Base-by-base conservation (phyloP, 2,113 vertebrate genomes). In the Oncorhynchus keta region DNA sequence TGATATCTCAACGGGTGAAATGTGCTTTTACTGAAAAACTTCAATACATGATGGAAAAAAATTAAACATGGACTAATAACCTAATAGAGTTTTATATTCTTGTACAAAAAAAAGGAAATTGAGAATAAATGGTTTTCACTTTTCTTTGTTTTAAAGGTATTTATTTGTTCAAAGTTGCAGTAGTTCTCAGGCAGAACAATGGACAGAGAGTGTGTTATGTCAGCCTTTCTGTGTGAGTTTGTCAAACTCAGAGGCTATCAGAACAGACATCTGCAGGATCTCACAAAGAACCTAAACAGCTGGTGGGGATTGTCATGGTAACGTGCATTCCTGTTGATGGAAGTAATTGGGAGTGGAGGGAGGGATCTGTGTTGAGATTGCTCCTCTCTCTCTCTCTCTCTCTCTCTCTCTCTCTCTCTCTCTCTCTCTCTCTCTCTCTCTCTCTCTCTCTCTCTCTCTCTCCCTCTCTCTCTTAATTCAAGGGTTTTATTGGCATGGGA, bases 281-380 rank as follows among this genome's bases (percentile, higher is more conserved):
- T 81, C 64, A 72, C 68, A 61, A 83, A 79, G 74, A 69, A 5
- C 13, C 70, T 67, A 75, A 91, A 91, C 91, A 92, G 91, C 93
- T 92, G 92, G 82, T 73, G 24, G 77, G 82, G 3, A 83, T 89
- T 90, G 59, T 95, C 93, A 92, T 93, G 94, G 95, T 89, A 95
- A 95, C 95, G 80, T 39, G 45, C 96, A 98, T 97, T 97, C 97
- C 94, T 94, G 88, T 79, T 84, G 78, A 90, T 77, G 83, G 89
- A 90, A 94, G 95, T 95, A 95, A 97, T 87, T 85, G 86, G 88
- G 20, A 0, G 30, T 70, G 26, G 57, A 51, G 39, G 39, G 64
- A 48, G 77, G 62, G 68, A 68, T 30, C 16, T 66, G 76, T 73
- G 51, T 22, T 20, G 71, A 79, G 55, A 80, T 5, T 24, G 55